Evolutionary conservation across 2,113 vertebrate species (phyloP), one percentile per base, ranked within the genome.

Genomic region (Apteryx mantelli): DNA sequence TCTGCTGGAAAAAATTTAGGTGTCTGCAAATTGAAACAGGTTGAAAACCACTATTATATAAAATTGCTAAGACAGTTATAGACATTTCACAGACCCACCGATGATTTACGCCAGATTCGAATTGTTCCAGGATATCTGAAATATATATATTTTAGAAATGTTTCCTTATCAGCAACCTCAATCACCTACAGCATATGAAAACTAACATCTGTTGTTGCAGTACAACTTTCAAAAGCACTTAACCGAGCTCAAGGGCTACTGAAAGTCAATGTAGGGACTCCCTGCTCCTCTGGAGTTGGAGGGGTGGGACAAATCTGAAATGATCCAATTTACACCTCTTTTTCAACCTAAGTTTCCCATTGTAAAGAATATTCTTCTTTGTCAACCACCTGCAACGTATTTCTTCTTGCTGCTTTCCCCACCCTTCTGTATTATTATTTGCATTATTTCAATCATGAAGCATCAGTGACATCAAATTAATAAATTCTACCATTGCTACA

Each of bases 391-490:
- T 75, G 56, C 71, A 21, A 86, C 68, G 64, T 36, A 26, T 78
- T 78, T 55, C 71, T 50, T 52, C 80, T 86, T 15, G n/a, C 80
- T 97, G 80, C 82, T 92, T 81, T 78, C 95, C 86, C 90, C 78
- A 64, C 55, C 60, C 40, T 66, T 71, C 68, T 0, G 1, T 11
- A 91, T 79, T 87, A 93, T 97, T 83, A 32, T 60, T 60, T 34
- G 18, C 81, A 97, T 95, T 38, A 17, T 83, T 94, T 69, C 96
- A 94, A 92, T 73, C 96, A 88, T 61, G 42, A 96, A 95, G 69
- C 96, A 96, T 60, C 95, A 93, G 89, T 86, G 97, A 95, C 83
- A 87, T 66, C 94, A 97, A 97, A 97, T 93, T 93, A 95, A 91
- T 89, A 91, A 86, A 95, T 82, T n/a, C 82, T 71, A 53, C 64